These are phyloP conservation scores for Lepidostoma basale DNA, from an alignment of 1,140 invertebrate genomes.

Conservation along the genomic window DNA sequence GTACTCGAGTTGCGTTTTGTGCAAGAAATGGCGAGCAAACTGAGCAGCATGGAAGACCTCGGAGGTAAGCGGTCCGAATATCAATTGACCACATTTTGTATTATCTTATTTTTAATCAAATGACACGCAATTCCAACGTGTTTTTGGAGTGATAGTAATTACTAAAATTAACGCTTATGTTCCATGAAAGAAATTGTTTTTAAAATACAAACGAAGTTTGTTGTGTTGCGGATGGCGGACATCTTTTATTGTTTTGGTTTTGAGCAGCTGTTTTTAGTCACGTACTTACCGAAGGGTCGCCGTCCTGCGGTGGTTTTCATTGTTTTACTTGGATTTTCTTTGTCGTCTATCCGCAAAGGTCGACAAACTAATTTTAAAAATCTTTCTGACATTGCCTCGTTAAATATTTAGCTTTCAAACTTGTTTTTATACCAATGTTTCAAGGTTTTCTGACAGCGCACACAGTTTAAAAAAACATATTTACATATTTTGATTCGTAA, in stretches of 20 bases:
- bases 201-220: neutral
- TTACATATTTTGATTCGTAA: too few species aligned
- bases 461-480: too few species aligned
- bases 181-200: neutral
- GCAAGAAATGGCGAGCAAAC: constrained; percentile 20
- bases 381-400: too few species aligned
- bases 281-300: neutral
- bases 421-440: too few species aligned
- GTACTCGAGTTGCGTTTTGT: neutral
- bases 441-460: too few species aligned
- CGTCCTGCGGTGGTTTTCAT: neutral
- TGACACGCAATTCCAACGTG: neutral
- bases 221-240: neutral
- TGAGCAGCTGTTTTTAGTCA: neutral
- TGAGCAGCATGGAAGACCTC: constrained; percentile 24
- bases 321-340: neutral
- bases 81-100: neutral
- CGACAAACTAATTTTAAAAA: too few species aligned
- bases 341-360: neutral
- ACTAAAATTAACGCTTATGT: neutral
- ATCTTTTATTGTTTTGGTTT: constrained; percentile 5
- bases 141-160: neutral
- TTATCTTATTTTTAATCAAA: neutral
- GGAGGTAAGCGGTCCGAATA: too few species aligned
- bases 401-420: too few species aligned